These are phyloP conservation scores for Tyrannus savana DNA, from an alignment of 2,113 vertebrate genomes.

Conservation along the genomic window DNA sequence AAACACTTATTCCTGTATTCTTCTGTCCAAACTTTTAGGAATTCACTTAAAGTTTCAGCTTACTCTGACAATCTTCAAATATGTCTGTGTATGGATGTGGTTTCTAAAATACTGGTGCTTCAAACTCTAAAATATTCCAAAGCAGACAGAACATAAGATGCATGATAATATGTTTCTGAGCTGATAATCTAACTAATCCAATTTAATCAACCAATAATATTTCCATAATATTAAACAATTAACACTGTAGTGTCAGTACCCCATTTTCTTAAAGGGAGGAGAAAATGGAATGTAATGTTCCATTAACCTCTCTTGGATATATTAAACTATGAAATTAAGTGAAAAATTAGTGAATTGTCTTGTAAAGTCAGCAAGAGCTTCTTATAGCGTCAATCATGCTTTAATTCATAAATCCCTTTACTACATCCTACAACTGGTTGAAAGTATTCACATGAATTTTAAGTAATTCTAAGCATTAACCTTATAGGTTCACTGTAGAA, in stretches of 20 bases:
- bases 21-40: not conserved
- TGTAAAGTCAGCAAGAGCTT: slow-evolving; percentile 13
- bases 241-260: not conserved
- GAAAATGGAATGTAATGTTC: not conserved
- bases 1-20: not conserved
- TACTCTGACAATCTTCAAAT: not conserved
- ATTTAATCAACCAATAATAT: slow-evolving; percentile 27
- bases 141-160: not conserved
- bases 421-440: not conserved
- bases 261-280: slow-evolving; percentile 15
- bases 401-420: slow-evolving; percentile 47
- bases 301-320: not conserved
- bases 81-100: not conserved
- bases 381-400: not conserved
- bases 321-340: slow-evolving; percentile 38
- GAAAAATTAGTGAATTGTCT: not conserved
- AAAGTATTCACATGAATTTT: slow-evolving; percentile 33
- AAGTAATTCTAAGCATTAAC: slow-evolving; percentile 27
- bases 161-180: not conserved
- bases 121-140: not conserved
- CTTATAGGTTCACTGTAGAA: slow-evolving; percentile 16
- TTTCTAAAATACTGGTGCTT: not conserved
- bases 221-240: not conserved
- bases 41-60: not conserved
- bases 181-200: slow-evolving; percentile 9